phyloP scores from a whole-genome alignment of 2,888 invertebrate species.

The Sepioteuthis lessoniana region DNA sequence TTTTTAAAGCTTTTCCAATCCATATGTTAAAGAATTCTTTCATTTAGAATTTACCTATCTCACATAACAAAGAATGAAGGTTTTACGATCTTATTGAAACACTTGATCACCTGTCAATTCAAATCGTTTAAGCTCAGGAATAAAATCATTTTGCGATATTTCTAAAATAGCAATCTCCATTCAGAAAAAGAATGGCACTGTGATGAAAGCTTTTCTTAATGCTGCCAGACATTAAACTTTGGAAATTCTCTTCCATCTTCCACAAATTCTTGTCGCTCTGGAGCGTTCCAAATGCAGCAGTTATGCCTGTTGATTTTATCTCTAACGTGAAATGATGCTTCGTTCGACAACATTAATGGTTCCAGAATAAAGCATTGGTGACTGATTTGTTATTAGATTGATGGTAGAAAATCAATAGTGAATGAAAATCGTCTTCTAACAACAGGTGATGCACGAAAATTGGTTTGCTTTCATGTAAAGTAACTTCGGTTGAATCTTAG shows the following conservation, averaged over 20 bases:
- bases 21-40: too few species aligned
- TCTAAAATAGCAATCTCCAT: too few species aligned
- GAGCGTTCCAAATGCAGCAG: neutral
- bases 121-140: too few species aligned
- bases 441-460: neutral
- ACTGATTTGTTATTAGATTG: too few species aligned
- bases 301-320: neutral
- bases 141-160: too few species aligned
- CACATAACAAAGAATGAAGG: too few species aligned
- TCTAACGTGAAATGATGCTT: neutral
- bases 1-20: too few species aligned
- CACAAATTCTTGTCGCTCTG: neutral
- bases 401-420: neutral
- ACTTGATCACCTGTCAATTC: too few species aligned
- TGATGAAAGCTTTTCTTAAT: neutral
- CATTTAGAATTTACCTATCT: too few species aligned
- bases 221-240: neutral
- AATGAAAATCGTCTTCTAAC: neutral
- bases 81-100: too few species aligned
- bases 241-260: neutral
- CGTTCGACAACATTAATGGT: neutral
- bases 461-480: neutral
- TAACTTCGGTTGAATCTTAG: neutral
- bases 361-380: neutral
- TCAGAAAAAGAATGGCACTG: neutral